Conservation (phyloP, 2,113 vertebrate genomes). For the Stegostoma tigrinum region DNA sequence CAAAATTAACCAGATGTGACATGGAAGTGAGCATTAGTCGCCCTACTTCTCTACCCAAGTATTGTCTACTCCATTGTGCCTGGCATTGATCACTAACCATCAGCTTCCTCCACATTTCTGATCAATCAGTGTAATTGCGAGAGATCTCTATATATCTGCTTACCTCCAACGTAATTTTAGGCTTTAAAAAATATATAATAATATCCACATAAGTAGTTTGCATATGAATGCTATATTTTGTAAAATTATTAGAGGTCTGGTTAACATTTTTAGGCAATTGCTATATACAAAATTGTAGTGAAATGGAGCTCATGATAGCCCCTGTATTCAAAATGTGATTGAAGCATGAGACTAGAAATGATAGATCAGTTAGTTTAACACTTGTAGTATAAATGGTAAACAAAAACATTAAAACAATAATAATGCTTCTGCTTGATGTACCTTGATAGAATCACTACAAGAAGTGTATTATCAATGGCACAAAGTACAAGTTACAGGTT, state of each 20-base stretch:
- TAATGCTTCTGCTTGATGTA: background rate
- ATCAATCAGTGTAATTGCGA: background rate
- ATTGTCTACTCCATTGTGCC: background rate
- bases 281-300: background rate
- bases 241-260: background rate
- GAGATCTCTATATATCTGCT: background rate
- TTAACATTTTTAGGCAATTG: background rate
- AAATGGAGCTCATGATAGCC: too few species aligned
- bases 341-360: background rate
- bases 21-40: background rate
- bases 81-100: constrained; percentile 11
- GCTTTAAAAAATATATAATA: background rate
- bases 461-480: background rate
- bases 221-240: background rate
- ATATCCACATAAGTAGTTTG: background rate
- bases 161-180: background rate
- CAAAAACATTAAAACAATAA: background rate
- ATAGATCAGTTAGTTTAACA: background rate
- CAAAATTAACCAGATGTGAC: background rate
- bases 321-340: background rate
- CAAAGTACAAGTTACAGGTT: background rate
- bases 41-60: background rate
- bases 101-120: background rate
- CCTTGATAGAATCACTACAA: background rate
- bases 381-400: background rate